A percentile compares a stretch with the other conserved stretches of the same genome.
phyloP scores from a whole-genome alignment of 2,888 invertebrate species.

The Pterobdella sp. region DNA sequence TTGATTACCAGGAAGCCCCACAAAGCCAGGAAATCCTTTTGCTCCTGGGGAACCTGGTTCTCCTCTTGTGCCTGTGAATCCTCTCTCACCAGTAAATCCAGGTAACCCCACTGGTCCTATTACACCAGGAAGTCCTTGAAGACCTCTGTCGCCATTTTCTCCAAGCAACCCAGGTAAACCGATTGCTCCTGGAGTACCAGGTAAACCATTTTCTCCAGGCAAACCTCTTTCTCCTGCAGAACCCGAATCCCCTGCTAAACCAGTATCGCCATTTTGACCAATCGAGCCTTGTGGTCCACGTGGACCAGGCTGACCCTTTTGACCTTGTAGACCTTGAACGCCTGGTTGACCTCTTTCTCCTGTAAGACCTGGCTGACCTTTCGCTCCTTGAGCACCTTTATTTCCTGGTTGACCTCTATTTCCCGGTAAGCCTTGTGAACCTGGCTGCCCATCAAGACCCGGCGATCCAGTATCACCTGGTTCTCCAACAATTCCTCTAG shows the following conservation, averaged over 20 bases:
- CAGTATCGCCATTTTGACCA: not conserved
- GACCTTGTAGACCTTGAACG: slow-evolving; percentile 27
- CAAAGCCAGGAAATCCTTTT: slow-evolving; percentile 35
- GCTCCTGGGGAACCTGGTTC: slow-evolving; percentile 29
- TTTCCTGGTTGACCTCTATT: slow-evolving; percentile 32
- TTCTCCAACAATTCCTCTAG: slow-evolving; percentile 22
- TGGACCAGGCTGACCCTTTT: slow-evolving; percentile 23
- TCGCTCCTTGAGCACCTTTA: slow-evolving; percentile 8
- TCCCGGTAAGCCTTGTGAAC: slow-evolving; percentile 32
- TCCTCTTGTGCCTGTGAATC: slow-evolving; percentile 28
- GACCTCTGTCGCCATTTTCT: slow-evolving; percentile 28
- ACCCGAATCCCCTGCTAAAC: not conserved
- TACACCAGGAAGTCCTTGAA: slow-evolving; percentile 29
- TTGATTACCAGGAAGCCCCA: slow-evolving; percentile 10
- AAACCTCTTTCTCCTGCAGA: not conserved
- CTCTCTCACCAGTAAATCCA: slow-evolving; percentile 31
- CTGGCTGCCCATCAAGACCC: slow-evolving; percentile 35
- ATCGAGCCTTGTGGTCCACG: slow-evolving; percentile 17
- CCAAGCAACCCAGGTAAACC: slow-evolving; percentile 24
- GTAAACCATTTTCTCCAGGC: slow-evolving; percentile 7
- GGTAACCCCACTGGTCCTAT: slow-evolving; percentile 29
- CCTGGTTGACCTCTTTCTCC: slow-evolving; percentile 25
- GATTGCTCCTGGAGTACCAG: slow-evolving; percentile 8
- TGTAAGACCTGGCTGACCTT: slow-evolving; percentile 21
- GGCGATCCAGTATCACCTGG: slow-evolving; percentile 33